phyloP scores from a whole-genome alignment of 2,113 vertebrate species.

The pig (Sus scrofa) region T2T-Sscrofa CM000818.6:57618501-57619000 shows the following conservation, averaged over 20 bases:
- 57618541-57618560: conserved; percentile 63
- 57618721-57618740: rapidly evolving
- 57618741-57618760: not conserved
- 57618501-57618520: not conserved
- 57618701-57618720: not conserved
- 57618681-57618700: not conserved
- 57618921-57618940: not conserved
- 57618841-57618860: rapidly evolving
- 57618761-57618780: too few species aligned
- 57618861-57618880: rapidly evolving
- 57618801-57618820: not conserved
- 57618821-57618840: not conserved
- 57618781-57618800: not conserved
- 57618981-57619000: rapidly evolving
- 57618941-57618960: not conserved
- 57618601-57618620: not conserved
- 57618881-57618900: rapidly evolving
- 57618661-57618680: not conserved
- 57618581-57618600: conserved; percentile 22
- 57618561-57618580: not conserved
- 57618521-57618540: conserved; percentile 62
- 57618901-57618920: rapidly evolving
- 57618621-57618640: not conserved
- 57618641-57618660: not conserved
- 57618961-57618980: not conserved